Base-by-base conservation (phyloP, 2,113 vertebrate species). In the Dipodomys stephensi region DNA sequence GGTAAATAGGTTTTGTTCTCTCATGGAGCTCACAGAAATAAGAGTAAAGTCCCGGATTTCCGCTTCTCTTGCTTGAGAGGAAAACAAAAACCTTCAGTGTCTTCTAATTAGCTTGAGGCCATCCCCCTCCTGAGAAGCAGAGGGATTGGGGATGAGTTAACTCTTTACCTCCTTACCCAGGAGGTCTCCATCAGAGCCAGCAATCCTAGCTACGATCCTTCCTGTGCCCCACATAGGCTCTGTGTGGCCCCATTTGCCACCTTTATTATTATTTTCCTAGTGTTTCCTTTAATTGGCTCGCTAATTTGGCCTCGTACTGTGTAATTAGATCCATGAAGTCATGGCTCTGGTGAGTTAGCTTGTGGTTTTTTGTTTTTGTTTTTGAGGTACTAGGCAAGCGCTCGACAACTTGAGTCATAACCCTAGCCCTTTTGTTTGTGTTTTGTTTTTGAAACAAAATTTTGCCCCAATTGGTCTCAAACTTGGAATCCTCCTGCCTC, bases 1-100 rank as follows among this genome's bases (percentile, higher is more conserved):
- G 20, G 25, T 87, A 13, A 95, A 80, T 72, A 94, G 95, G 84
- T 95, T 94, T 97, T 95, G 78, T 95, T 95, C 69, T 74, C 46
- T 80, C 80, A 4, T 35, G 60, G 83, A 95, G 65, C 69, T 73
- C 79, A 91, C 68, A 95, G 89, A 96, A 96, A 85, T 87, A 73
- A 78, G 83, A 96, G 86, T 68, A 69, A 92, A 87, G 62, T 78
- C 35, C 81, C 7, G 13, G 69, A 87, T 94, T 94, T 95, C 93
- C 12, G 2, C 71, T 74, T 64, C 86, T 87, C 35, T 80, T 71
- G 71, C 83, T 88, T 86, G 53, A 83, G 79, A 49, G 27, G 6
- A 90, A 68, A 83, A 90, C 46, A 76, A 35, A 93, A 92, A 23
- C 77, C 62, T 27, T 94, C 44, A 65, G 65, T 88, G 74, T 93